A percentile compares a stretch with the other conserved stretches of the same genome.
These are phyloP conservation scores for Ammodytes marinus DNA, from an alignment of 2,113 vertebrate species.

Conservation along the genomic window DNA sequence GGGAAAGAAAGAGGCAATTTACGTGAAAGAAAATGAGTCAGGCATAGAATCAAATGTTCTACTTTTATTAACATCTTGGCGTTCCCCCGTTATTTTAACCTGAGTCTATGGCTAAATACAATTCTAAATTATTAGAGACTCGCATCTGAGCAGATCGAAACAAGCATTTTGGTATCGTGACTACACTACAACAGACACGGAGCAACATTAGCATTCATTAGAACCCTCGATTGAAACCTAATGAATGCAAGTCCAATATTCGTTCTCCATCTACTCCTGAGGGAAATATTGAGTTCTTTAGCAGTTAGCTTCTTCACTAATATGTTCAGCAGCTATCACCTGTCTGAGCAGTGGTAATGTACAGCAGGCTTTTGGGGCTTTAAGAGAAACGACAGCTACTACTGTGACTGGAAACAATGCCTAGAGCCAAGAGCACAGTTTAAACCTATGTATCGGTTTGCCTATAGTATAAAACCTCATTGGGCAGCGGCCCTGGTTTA, in stretches of 20 bases:
- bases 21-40: conserved; percentile 27
- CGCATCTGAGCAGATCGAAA: not conserved
- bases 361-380: too few species aligned
- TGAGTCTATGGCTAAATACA: conserved; percentile 3
- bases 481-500: conserved; percentile 2
- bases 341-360: too few species aligned
- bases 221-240: not conserved
- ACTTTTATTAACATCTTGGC: conserved; percentile 19
- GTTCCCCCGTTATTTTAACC: not conserved
- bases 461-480: conserved; percentile 14
- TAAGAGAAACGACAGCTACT: too few species aligned
- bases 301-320: not conserved
- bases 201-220: not conserved
- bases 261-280: not conserved
- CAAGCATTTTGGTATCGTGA: too few species aligned
- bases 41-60: conserved; percentile 16
- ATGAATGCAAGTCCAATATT: not conserved
- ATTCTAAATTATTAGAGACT: not conserved
- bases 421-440: not conserved
- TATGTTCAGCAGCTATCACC: not conserved
- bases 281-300: not conserved
- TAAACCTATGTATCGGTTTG: conserved; percentile 6
- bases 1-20: not conserved
- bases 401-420: too few species aligned
- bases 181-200: too few species aligned